Evolutionary conservation across 2,888 invertebrate genomes (phyloP), one percentile per base, ranked within the genome.

Genomic region (Deroplatys truncata): DNA sequence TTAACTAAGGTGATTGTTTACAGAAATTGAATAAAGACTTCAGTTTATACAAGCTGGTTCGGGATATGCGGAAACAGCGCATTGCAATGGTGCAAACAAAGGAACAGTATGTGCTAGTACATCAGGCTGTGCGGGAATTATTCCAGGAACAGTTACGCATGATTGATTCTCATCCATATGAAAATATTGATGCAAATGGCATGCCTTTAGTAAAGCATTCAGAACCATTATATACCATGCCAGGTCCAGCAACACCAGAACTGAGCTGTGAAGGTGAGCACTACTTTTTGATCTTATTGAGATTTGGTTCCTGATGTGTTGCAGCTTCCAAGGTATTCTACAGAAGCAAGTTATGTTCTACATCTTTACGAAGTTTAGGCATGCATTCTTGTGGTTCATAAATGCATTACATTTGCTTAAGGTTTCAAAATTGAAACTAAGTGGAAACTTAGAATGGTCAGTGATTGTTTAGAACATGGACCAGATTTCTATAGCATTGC

Each of bases 41-140:
- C 92, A 94, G 93, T 91, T 91, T 95, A 88, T 94, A 93, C 92
- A 93, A 94, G 56, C 93, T 95, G 88, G 94, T 95, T 35, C 92
- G 93, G 89, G 93, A 93, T 43, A 95, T 95, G 94, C 91, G 95
- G 88, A 93, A 93, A 89, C 95, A 95, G 91, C 92, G 95, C 89
- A 94, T 94, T 91, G 95, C 94, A 87, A 93, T 94, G 94, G 94
- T 94, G 86, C 94, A 94, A 92, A 94, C 94, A 9, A 94, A 94
- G 93, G 95, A 95, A 90, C 95, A 95, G 92, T 95, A 95, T 92
- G 93, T 94, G 86, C 93, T 95, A 89, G 94, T 95, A 10, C 94
- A 95, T 92, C 93, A 94, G 90, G 95, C 95, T 56, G 94, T 95
- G 28, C 92, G 93, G 89, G 94, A 94, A 90, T 92, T 95, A 84